phyloP scores from a whole-genome alignment of 2,888 invertebrate genomes.

The Tryphoninae sp. region DNA sequence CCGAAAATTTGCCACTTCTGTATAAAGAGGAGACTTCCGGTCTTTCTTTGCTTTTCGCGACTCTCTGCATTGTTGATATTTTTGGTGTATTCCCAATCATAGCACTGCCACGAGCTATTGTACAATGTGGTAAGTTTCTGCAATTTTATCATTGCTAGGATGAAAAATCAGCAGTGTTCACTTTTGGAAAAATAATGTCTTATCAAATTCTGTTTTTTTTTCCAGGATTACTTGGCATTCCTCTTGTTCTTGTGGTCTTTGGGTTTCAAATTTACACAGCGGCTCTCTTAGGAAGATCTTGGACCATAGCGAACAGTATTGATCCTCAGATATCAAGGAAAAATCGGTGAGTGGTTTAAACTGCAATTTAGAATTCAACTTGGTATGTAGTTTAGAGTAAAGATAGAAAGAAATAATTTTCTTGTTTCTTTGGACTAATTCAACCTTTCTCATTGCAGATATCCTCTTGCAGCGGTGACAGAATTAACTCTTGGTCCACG shows the following conservation, averaged over 20 bases:
- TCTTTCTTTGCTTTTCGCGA: conserved; percentile 87
- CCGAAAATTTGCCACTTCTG: conserved; percentile 73
- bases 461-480: conserved; percentile 92
- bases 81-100: conserved; percentile 93
- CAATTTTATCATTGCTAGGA: conserved; percentile 34
- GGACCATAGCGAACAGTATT: conserved; percentile 89
- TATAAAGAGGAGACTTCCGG: conserved; percentile 78
- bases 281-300: conserved; percentile 89
- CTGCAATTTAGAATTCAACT: background rate
- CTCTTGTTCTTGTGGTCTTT: conserved; percentile 86
- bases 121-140: conserved; percentile 86
- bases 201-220: conserved; percentile 55
- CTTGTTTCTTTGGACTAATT: background rate
- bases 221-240: conserved; percentile 87
- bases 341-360: conserved; percentile 81
- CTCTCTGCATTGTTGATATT: conserved; percentile 90
- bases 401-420: background rate
- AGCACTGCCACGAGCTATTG: conserved; percentile 88
- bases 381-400: no score
- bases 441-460: conserved; percentile 81
- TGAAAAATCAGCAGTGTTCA: conserved; percentile 6
- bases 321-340: conserved; percentile 86
- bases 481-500: conserved; percentile 88
- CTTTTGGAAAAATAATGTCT: conserved; percentile 28
- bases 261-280: conserved; percentile 91